A percentile compares a stretch with the other conserved stretches of the same genome.
Evolutionary conservation across 1,140 invertebrate species (phyloP).

Genomic region (Drosophila kurseongensis): DNA sequence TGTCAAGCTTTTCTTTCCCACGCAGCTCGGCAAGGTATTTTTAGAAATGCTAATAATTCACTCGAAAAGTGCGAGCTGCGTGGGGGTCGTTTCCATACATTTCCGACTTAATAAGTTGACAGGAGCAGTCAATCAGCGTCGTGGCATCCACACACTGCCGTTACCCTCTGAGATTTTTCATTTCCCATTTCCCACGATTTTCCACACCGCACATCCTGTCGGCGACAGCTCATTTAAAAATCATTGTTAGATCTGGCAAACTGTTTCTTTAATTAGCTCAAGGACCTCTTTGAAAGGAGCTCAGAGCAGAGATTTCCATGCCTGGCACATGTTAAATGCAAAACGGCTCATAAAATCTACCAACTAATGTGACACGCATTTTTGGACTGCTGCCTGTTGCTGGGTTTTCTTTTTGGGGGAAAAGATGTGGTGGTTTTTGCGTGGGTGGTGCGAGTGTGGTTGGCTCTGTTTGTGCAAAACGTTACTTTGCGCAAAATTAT

Average conservation of each 20-base stretch:
- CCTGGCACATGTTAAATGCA: conserved; percentile 70
- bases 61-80: conserved; percentile 41
- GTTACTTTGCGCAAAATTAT: conserved; percentile 79
- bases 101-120: conserved; percentile 76
- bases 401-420: background rate
- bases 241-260: conserved; percentile 43
- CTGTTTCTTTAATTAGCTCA: conserved; percentile 70
- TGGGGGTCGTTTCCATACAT: conserved; percentile 25
- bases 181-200: conserved; percentile 15
- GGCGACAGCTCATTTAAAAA: conserved; percentile 60
- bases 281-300: conserved; percentile 26
- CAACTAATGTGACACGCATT: conserved; percentile 64
- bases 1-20: conserved; percentile 14
- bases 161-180: conserved; percentile 1
- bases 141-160: conserved; percentile 25
- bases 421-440: background rate
- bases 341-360: conserved; percentile 75
- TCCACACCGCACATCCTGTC: background rate
- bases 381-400: conserved; percentile 15
- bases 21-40: conserved; percentile 47
- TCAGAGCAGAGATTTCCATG: conserved; percentile 61
- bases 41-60: conserved; percentile 64
- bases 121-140: conserved; percentile 72
- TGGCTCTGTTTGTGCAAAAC: conserved; percentile 70
- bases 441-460: conserved; percentile 28